Percentiles rank a stretch among this genome's conserved stretches.
These are phyloP conservation scores for Tringa solitaria DNA, from an alignment of 2,113 vertebrate species.

Conservation along the genomic window DNA sequence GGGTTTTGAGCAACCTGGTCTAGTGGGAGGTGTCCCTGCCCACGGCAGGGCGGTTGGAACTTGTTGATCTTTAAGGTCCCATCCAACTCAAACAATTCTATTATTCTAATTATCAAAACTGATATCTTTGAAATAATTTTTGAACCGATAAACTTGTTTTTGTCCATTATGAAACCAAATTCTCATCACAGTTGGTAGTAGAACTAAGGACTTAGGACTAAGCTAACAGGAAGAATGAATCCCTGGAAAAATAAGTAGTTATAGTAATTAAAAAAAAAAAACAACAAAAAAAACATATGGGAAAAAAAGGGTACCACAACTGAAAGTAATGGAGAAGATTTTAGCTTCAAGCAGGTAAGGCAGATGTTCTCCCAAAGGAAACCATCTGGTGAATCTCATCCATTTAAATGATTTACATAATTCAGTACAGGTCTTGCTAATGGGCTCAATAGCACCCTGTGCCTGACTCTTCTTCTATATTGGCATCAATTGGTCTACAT, in stretches of 20 bases:
- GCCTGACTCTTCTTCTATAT: neutral
- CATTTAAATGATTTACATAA: slow-evolving; percentile 28
- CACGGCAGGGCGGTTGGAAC: too few relatives aligned
- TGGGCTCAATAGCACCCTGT: neutral
- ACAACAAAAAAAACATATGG: neutral
- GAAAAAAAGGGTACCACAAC: neutral
- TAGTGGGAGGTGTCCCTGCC: too few relatives aligned
- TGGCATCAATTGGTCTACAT: neutral
- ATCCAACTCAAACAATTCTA: too few relatives aligned
- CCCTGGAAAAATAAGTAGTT: neutral
- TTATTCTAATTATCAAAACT: neutral
- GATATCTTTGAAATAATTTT: neutral
- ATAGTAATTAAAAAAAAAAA: neutral
- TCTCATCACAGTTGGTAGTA: neutral
- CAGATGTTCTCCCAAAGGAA: neutral
- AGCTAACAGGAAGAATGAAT: neutral
- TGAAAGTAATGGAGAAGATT: neutral
- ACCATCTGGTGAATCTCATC: neutral
- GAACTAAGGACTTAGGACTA: neutral
- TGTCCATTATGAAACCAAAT: neutral
- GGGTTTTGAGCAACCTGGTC: too few relatives aligned
- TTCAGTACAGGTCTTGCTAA: neutral
- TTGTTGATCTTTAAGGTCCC: too few relatives aligned
- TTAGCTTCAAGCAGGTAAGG: slow-evolving; percentile 29
- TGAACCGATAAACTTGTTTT: neutral